Conservation (phyloP, 2,888 invertebrate genomes). For the Pimpla rufipes region DNA sequence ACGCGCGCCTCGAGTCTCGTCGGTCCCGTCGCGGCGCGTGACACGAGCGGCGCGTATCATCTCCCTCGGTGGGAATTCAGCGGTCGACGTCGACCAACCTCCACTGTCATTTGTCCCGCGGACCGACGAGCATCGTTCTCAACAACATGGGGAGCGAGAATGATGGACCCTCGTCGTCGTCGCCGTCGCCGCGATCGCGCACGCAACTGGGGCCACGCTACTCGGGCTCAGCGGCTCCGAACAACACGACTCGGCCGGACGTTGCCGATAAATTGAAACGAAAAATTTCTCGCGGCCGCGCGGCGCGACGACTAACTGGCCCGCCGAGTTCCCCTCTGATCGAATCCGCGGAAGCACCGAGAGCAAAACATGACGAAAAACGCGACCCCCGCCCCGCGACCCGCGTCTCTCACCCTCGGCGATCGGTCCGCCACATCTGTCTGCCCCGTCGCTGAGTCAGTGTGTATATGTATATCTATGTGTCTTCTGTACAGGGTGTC, state of each 20-base stretch:
- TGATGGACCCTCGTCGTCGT: not conserved
- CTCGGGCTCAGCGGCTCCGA: too few relatives aligned
- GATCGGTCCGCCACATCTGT: slow-evolving; percentile 63
- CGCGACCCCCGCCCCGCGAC: slow-evolving; percentile 42
- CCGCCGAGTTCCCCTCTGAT: slow-evolving; percentile 3
- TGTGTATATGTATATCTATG: not conserved
- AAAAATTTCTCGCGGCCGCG: not conserved
- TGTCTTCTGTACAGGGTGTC: not conserved
- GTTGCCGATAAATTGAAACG: not conserved
- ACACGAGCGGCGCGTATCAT: not conserved
- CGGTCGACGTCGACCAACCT: slow-evolving; percentile 37
- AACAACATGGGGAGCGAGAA: slow-evolving; percentile 24
- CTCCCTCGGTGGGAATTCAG: slow-evolving; percentile 4
- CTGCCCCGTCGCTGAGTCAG: slow-evolving; percentile 33
- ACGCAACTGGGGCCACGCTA: not conserved
- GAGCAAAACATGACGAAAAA: slow-evolving; percentile 64
- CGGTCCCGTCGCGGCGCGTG: slow-evolving; percentile 33
- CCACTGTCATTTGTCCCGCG: slow-evolving; percentile 62
- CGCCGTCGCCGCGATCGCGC: not conserved
- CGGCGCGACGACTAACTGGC: not conserved
- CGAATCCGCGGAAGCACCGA: slow-evolving; percentile 39
- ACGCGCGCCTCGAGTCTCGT: slow-evolving; percentile 43
- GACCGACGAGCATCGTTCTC: slow-evolving; percentile 46
- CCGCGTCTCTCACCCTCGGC: slow-evolving; percentile 43
- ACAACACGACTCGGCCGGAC: too few relatives aligned